Evolutionary conservation across 2,797 vertebrate species (phyloP).

Genomic region (Leptodactylus fallax): DNA sequence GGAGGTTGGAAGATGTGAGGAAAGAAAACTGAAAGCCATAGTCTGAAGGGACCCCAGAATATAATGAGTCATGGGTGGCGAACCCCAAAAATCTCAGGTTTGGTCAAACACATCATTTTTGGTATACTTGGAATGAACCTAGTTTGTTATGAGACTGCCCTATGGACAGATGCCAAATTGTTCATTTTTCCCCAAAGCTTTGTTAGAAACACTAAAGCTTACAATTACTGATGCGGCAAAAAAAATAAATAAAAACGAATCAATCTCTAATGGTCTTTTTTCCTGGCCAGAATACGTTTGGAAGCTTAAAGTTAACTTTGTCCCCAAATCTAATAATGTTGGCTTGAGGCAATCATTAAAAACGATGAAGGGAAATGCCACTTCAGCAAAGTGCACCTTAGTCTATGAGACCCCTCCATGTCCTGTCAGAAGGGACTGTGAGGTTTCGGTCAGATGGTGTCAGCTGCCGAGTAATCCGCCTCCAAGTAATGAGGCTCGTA

Average conservation of each 20-base stretch:
- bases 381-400: conserved; percentile 25
- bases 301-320: neutral
- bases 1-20: no score
- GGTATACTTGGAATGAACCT: no score
- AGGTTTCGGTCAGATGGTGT: neutral
- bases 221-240: neutral
- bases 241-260: neutral
- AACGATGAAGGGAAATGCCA: conserved; percentile 7
- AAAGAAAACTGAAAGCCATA: no score
- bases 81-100: no score
- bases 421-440: conserved; percentile 27
- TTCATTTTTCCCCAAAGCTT: no score
- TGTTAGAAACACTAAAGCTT: no score
- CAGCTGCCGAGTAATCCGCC: no score
- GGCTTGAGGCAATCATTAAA: conserved; percentile 44
- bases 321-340: conserved; percentile 16
- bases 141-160: no score
- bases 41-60: no score
- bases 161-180: no score
- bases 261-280: neutral
- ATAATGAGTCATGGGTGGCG: no score
- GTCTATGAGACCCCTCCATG: conserved; percentile 11
- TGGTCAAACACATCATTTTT: no score
- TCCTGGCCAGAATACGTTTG: neutral
- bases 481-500: conserved; percentile 24